Evolutionary conservation across 2,113 vertebrate species (phyloP), one percentile per base, ranked within the genome.

Genomic region (Tursiops truncatus): DNA sequence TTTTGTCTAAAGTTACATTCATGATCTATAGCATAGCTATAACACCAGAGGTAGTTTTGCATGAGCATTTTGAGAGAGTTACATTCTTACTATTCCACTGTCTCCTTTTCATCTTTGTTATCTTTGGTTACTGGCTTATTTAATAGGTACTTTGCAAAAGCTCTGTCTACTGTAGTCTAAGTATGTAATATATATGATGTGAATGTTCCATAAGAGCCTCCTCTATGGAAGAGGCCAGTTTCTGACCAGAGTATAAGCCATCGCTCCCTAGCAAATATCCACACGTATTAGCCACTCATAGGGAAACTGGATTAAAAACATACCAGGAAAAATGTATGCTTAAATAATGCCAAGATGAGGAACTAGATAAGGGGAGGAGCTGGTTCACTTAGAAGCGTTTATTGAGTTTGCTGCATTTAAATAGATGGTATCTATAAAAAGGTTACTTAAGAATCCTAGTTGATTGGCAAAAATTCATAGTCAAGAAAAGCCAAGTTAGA

Each of bases 371-470:
- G 15, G 44, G 28, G 20, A 91, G 15, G n/a, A 26, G 7, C 31
- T 93, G n/a, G 47, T 38, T 96, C 70, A 76, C 56, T 90, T 53
- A 38, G 8, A 77, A 89, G 38, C 81, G n/a, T 70, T 81, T 80
- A n/a, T 84, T 90, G 28, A 80, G 80, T 62, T 94, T 96, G 10
- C 47, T 93, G 47, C 23, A 41, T 88, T 93, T 41, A 65, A 44
- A 88, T 93, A 93, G 26, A 26, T 85, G 82, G 7, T 38, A 20
- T 63, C 36, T 73, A 7, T 81, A 23, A 74, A 84, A 91, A 93
- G 4, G 0, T 58, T 41, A 81, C 7, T 50, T 83, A 68, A 77
- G 56, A 89, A 74, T 71, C 8, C 36, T 95, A 26, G 36, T 18
- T 96, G 60, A 63, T 13, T 63, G 62, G 7, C 21, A 92, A 88